phyloP scores from a whole-genome alignment of 2,797 vertebrate species.

The Centropyge bicolor region DNA sequence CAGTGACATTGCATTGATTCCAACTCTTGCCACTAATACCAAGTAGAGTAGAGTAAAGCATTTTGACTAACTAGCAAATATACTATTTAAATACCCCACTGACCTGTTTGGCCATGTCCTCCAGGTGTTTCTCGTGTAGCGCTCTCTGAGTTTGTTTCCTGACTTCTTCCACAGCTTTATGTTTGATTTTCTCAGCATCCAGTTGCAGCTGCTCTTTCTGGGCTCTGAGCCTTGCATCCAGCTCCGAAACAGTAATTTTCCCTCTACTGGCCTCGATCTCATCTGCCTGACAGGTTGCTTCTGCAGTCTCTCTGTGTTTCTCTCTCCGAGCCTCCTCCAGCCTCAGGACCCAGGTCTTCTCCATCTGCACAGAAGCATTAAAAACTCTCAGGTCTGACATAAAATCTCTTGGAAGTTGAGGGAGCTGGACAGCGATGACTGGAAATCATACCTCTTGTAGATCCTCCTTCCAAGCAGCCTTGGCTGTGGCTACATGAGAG shows the following conservation, averaged over 20 bases:
- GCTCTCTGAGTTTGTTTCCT: slow-evolving; percentile 82
- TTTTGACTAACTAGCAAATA: neutral
- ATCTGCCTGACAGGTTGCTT: slow-evolving; percentile 86
- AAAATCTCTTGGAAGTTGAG: neutral
- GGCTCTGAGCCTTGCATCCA: slow-evolving; percentile 75
- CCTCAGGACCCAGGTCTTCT: slow-evolving; percentile 86
- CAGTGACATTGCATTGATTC: neutral
- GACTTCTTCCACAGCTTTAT: slow-evolving; percentile 80
- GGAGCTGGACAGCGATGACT: neutral
- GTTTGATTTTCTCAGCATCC: slow-evolving; percentile 79
- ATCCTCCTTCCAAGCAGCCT: slow-evolving; percentile 84
- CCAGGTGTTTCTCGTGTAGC: slow-evolving; percentile 84
- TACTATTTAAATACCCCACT: neutral
- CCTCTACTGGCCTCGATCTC: slow-evolving; percentile 39
- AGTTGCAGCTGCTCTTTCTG: slow-evolving; percentile 81
- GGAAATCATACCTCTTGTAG: slow-evolving; percentile 81
- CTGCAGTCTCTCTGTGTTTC: slow-evolving; percentile 65
- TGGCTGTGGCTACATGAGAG: slow-evolving; percentile 79
- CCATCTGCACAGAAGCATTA: slow-evolving; percentile 79
- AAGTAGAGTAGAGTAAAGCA: neutral
- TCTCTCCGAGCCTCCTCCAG: slow-evolving; percentile 80
- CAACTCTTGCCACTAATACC: neutral
- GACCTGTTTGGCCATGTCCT: slow-evolving; percentile 86
- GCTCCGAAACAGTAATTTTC: slow-evolving; percentile 68
- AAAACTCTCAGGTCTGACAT: neutral